These are phyloP conservation scores for Lytechinus pictus DNA, from an alignment of 35 echinoderm and acorn worm genomes.

Conservation along the genomic window DNA sequence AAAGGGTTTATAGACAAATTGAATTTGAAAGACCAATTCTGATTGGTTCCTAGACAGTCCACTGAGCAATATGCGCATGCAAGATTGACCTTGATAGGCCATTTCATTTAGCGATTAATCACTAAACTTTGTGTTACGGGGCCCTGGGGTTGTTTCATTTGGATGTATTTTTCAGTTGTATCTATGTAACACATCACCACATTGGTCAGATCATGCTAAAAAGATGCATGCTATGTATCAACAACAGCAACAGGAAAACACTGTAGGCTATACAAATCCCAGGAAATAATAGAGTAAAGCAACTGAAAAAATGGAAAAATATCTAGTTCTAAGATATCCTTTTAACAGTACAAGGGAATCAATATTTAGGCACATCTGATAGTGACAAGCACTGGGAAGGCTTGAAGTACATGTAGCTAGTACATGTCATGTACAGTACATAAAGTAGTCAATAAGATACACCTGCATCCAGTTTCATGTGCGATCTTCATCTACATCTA, in stretches of 20 bases:
- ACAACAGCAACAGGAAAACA: neutral
- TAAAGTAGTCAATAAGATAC: neutral
- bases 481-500: neutral
- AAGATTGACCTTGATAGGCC: no score
- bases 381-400: neutral
- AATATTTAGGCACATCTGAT: neutral
- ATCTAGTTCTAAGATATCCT: neutral
- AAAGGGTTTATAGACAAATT: no score
- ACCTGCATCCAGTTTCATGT: neutral
- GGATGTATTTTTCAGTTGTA: no score
- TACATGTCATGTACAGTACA: neutral
- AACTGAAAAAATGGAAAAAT: neutral
- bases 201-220: no score
- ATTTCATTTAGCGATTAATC: no score
- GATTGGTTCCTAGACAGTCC: no score
- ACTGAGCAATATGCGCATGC: no score
- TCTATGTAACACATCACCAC: no score
- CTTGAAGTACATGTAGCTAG: neutral
- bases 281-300: neutral
- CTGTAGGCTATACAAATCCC: neutral
- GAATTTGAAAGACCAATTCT: no score
- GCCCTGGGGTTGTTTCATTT: no score
- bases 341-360: neutral
- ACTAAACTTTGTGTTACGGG: no score
- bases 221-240: no score